These are phyloP conservation scores for Bergia sp. DNA, from an alignment of 92 coral and sea anemone genomes.

Conservation along the genomic window DNA sequence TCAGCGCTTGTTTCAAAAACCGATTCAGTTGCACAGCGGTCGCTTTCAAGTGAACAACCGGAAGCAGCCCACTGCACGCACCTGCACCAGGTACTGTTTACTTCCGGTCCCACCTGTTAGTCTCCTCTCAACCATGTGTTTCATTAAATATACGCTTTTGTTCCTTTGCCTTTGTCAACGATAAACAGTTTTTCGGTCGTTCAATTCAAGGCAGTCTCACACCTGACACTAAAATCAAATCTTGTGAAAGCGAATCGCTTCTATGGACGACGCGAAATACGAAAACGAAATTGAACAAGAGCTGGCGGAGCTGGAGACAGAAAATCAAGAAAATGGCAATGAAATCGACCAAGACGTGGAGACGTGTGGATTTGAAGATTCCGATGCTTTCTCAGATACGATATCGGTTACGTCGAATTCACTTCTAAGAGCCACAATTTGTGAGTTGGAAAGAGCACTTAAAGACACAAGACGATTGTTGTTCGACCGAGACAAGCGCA, in stretches of 20 bases:
- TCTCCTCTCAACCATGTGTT: conserved; percentile 36
- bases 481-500: conserved; percentile 88
- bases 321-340: conserved; percentile 45
- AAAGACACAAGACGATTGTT: conserved; percentile 84
- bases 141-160: conserved; percentile 19
- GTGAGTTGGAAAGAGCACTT: conserved; percentile 92
- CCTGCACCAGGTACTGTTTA: conserved; percentile 37
- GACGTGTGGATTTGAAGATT: conserved; percentile 11
- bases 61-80: not conserved
- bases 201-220: conserved; percentile 3
- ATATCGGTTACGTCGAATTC: conserved; percentile 81
- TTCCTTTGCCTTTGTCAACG: conserved; percentile 14
- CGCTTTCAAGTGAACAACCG: conserved; percentile 22
- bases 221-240: not conserved
- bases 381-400: conserved; percentile 64
- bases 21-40: not conserved
- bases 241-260: not conserved
- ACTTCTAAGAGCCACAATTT: conserved; percentile 84
- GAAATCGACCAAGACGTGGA: conserved; percentile 15
- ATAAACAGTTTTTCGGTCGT: not conserved
- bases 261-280: conserved; percentile 31
- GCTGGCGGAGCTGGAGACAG: conserved; percentile 62
- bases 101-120: conserved; percentile 49
- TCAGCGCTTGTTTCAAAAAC: not conserved
- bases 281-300: conserved; percentile 51